Conservation (phyloP, 2,797 vertebrate genomes). For the Muraenolepis orangiensis region DNA sequence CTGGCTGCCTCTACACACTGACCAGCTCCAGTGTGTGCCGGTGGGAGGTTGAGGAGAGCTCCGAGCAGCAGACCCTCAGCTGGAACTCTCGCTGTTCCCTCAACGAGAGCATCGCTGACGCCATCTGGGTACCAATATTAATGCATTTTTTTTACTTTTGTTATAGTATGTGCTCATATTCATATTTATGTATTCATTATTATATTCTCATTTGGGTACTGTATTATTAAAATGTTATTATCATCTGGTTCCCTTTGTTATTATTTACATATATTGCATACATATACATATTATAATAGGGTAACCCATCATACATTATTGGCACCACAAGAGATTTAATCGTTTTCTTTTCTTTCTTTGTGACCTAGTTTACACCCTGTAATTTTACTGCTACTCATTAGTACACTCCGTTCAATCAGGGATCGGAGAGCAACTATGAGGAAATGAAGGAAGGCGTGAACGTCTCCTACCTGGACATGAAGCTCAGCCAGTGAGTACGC, state of each 20-base stretch:
- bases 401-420: constrained; percentile 66
- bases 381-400: neutral
- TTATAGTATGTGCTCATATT: too few species aligned
- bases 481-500: constrained; percentile 83
- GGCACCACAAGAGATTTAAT: neutral
- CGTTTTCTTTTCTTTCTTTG: too few species aligned
- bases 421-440: constrained; percentile 91
- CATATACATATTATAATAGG: too few species aligned
- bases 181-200: neutral
- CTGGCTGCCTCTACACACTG: constrained; percentile 81
- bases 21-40: constrained; percentile 82
- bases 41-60: constrained; percentile 85
- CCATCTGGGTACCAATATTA: constrained; percentile 86
- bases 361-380: neutral
- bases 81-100: constrained; percentile 83
- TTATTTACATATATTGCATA: too few species aligned
- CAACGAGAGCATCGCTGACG: constrained; percentile 83
- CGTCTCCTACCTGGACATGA: constrained; percentile 85
- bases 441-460: constrained; percentile 87
- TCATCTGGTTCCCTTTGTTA: too few species aligned
- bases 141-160: too few species aligned
- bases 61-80: constrained; percentile 81
- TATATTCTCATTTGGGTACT: neutral
- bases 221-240: neutral
- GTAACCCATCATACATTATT: too few species aligned